A percentile compares a stretch with the other conserved stretches of the same genome.
Evolutionary conservation across 2,113 vertebrate genomes (phyloP).

Genomic region (Trinectes maculatus): DNA sequence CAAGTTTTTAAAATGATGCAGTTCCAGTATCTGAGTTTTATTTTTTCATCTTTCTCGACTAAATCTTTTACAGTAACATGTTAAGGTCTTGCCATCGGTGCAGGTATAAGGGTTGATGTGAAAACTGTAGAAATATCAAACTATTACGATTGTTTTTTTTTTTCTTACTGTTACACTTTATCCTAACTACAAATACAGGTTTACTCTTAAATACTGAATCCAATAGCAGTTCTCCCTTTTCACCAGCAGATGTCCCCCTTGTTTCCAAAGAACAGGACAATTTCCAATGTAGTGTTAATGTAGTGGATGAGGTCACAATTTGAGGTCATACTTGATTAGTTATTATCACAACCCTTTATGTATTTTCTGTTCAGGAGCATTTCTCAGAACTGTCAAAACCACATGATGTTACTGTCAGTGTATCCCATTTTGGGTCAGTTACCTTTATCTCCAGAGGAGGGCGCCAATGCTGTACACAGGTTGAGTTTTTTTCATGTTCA

Average conservation of each 20-base stretch:
- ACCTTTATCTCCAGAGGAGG: constrained; percentile 44
- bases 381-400: neutral
- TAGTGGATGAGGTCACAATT: neutral
- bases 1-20: neutral
- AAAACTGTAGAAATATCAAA: no score
- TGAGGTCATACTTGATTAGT: neutral
- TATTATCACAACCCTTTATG: no score
- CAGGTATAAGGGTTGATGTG: no score
- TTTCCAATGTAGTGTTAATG: neutral
- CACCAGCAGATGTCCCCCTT: constrained; percentile 48
- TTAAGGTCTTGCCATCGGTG: no score
- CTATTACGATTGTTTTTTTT: no score
- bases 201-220: neutral
- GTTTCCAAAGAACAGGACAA: neutral
- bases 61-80: no score
- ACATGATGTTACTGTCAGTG: neutral
- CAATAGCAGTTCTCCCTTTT: constrained; percentile 2
- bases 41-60: no score
- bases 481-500: neutral
- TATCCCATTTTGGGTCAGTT: neutral
- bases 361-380: neutral
- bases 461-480: constrained; percentile 6
- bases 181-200: neutral
- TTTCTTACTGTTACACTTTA: no score
- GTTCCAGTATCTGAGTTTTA: no score